These are phyloP conservation scores for Delichon dasypus DNA, from an alignment of 2,797 vertebrate species.

Conservation along the genomic window DNA sequence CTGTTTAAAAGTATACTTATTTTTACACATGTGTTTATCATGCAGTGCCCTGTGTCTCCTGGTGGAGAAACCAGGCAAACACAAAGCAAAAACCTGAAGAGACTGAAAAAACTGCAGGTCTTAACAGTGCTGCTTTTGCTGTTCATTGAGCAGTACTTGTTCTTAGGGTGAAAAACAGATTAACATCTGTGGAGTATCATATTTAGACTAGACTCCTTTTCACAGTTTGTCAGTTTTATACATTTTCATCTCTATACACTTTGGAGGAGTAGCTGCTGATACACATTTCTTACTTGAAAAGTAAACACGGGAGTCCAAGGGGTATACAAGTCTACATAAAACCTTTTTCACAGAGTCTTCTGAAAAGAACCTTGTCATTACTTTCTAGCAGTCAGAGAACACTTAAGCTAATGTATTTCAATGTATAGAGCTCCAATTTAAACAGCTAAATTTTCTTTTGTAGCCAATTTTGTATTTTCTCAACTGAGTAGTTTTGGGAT, in stretches of 20 bases:
- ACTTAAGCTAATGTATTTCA: not conserved
- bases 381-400: not conserved
- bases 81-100: not conserved
- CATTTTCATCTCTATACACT: not conserved
- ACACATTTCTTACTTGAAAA: not conserved
- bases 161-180: not conserved
- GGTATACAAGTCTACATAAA: not conserved
- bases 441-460: not conserved
- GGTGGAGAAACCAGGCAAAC: not conserved
- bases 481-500: not conserved
- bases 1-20: not conserved
- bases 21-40: not conserved
- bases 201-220: not conserved
- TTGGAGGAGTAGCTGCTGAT: not conserved
- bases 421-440: not conserved
- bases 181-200: not conserved
- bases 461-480: not conserved
- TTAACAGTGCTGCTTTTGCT: not conserved
- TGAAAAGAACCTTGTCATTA: not conserved
- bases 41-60: not conserved
- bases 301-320: not conserved
- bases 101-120: not conserved
- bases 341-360: not conserved
- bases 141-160: not conserved
- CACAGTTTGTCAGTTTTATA: not conserved